phyloP scores from a whole-genome alignment of 2,888 invertebrate genomes.

The Lycia hirtaria region DNA sequence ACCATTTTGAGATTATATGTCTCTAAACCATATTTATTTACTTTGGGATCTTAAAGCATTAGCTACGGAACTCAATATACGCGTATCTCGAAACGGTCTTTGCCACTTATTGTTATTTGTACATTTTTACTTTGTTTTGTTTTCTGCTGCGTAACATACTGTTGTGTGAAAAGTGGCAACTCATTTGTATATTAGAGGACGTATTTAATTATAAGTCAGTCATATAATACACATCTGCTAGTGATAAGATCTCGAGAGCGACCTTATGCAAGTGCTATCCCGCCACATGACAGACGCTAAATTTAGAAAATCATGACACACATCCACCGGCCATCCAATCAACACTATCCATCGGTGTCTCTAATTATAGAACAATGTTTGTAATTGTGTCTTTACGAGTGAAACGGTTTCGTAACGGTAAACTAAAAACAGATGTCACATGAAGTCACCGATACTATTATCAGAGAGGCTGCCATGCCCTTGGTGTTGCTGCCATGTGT shows the following conservation, averaged over 20 bases:
- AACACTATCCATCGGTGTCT: conserved; percentile 36
- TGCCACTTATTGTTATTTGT: too few species aligned
- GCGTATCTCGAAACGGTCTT: too few species aligned
- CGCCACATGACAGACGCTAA: conserved; percentile 50
- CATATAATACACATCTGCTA: conserved; percentile 37
- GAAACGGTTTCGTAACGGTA: conserved; percentile 41
- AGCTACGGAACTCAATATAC: too few species aligned
- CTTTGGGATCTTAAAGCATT: too few species aligned
- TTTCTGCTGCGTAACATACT: too few species aligned
- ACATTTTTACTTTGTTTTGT: too few species aligned
- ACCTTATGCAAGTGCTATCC: conserved; percentile 46
- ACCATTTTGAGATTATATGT: too few species aligned
- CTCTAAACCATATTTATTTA: too few species aligned
- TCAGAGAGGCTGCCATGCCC: conserved; percentile 11
- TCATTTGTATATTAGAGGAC: too few species aligned
- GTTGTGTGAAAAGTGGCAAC: too few species aligned
- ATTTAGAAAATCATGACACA: conserved; percentile 49
- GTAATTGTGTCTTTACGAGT: conserved; percentile 48
- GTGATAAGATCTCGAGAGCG: conserved; percentile 43
- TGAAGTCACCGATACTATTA: too few species aligned
- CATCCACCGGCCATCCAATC: conserved; percentile 46
- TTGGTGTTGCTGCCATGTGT: conserved; percentile 9
- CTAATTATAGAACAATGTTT: conserved; percentile 55
- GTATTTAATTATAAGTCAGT: too few species aligned
- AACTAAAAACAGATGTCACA: conserved; percentile 9